Base-by-base conservation (phyloP, 2,113 vertebrate species). In the Cryptotis parvus region DNA sequence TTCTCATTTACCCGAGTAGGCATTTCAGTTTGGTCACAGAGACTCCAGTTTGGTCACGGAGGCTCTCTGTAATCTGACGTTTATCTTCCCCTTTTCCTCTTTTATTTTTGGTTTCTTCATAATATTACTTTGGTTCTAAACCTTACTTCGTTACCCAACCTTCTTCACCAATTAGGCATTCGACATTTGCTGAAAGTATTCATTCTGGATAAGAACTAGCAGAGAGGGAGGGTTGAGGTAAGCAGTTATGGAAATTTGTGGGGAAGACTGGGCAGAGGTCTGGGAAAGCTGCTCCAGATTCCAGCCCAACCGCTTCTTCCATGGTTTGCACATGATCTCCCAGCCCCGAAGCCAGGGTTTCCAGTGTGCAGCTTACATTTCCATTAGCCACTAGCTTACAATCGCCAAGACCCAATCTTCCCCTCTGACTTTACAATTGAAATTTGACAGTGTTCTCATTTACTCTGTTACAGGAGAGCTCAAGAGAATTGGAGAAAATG, bases 201-300 rank as follows among this genome's bases (percentile, higher is more conserved):
- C 35, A 58, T 72, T 58, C 79, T 78, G 80, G 65, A 77, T 24
- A 49, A 65, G 75, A 79, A 58, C 22, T 63, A 63, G 82, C 11
- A 43, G 76, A 75, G 74, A 66, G 41, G 16, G 14, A 31, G 75
- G 39, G 43, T 66, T 85, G 89, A 88, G 70, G 78, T 39, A 81
- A 87, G 84, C 55, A 76, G 74, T 81, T 70, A 49, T 87, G 87
- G 94, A 93, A 95, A 95, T 39, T 37, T 79, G 70, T 65, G 35
- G 92, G 73, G 77, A 35, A 92, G 77, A 79, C 80, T 87, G 76
- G 91, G 82, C 75, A 75, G 16, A 55, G n/a, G 45, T 52, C 0
- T 78, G 45, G 52, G 82, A 80, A 78, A 74, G 27, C 65, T 70
- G n/a, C 33, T 91, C 87, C 70, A 79, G 84, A 43, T 72, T 82